Evolutionary conservation across 2,113 vertebrate genomes (phyloP), one percentile per base, ranked within the genome.

Genomic region (Meriones unguiculatus): DNA sequence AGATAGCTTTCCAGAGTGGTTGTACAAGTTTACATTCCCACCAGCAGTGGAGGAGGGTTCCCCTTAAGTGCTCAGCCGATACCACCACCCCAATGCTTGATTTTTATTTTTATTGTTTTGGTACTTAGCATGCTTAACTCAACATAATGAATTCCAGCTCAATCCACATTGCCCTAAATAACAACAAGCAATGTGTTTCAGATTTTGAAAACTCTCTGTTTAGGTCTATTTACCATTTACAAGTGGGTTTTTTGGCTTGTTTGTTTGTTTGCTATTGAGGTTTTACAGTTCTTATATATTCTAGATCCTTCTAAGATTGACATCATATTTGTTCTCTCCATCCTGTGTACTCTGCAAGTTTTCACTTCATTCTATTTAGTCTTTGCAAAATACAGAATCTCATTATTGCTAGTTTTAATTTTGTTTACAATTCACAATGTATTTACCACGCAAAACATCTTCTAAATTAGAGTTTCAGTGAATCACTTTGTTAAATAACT

Each of bases 391-490:
- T 2, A 25, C 75, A 8, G 18, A 52, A 54, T 87, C 35, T 52
- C 64, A 41, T 67, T 41, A 35, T n/a, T 65, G 13, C n/a, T 14
- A 69, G 46, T 70, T 84, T 94, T 82, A 24, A 6, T 65, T 73
- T 82, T 50, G 24, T 72, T 88, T 82, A 46, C 25, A 59, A 7
- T 52, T 69, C 30, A 90, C 1, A 52, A 89, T 75, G 28, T 95
- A 50, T 81, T 85, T 96, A 41, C 89, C 54, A 70, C 50, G 30
- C 30, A 32, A 18, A 86, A 7, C 9, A 77, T 41, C 85, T 57
- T 20, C 86, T 28, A 84, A 64, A 41, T 86, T 93, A 18, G 67
- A 78, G 54, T 24, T 92, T 88, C 94, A 25, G 52, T 87, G 64
- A 93, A 76, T 20, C 41, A 4, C 5, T 41, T 76, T 81, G 18